A percentile compares a stretch with the other conserved stretches of the same genome.
These are phyloP conservation scores for Podarcis muralis DNA, from an alignment of 2,113 vertebrate species.

Conservation along the genomic window DNA sequence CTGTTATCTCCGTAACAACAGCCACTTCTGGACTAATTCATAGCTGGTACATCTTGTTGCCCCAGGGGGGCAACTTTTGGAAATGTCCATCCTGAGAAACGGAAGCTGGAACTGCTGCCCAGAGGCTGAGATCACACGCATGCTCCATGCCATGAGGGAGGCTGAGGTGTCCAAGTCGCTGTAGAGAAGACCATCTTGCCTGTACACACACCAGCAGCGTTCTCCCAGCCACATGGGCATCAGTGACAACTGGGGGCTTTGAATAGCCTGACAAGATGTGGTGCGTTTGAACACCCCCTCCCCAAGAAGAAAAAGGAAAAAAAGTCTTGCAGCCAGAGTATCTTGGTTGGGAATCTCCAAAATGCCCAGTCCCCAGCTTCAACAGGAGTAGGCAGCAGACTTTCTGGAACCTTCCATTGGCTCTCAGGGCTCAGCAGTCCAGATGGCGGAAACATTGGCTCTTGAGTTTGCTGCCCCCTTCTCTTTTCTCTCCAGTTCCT, in stretches of 20 bases:
- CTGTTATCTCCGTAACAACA: slow-evolving; percentile 66
- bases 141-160: background rate
- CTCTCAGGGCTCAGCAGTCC: slow-evolving; percentile 25
- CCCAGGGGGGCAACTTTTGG: slow-evolving; percentile 38
- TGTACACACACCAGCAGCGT: slow-evolving; percentile 73
- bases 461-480: slow-evolving; percentile 38
- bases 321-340: slow-evolving; percentile 24
- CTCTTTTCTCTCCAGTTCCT: slow-evolving; percentile 34
- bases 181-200: slow-evolving; percentile 62
- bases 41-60: slow-evolving; percentile 63
- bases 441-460: slow-evolving; percentile 36
- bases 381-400: background rate
- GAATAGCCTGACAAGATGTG: background rate
- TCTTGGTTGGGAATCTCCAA: slow-evolving; percentile 37
- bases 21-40: slow-evolving; percentile 65
- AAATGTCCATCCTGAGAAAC: slow-evolving; percentile 8
- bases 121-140: background rate
- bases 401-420: background rate
- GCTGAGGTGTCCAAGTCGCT: slow-evolving; percentile 49
- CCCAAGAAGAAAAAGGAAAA: background rate
- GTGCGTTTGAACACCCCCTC: background rate
- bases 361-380: background rate
- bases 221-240: slow-evolving; percentile 39
- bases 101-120: slow-evolving; percentile 39
- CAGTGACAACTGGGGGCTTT: slow-evolving; percentile 40